phyloP scores from a whole-genome alignment of 2,113 vertebrate genomes.

The Myrmecobius fasciatus region DNA sequence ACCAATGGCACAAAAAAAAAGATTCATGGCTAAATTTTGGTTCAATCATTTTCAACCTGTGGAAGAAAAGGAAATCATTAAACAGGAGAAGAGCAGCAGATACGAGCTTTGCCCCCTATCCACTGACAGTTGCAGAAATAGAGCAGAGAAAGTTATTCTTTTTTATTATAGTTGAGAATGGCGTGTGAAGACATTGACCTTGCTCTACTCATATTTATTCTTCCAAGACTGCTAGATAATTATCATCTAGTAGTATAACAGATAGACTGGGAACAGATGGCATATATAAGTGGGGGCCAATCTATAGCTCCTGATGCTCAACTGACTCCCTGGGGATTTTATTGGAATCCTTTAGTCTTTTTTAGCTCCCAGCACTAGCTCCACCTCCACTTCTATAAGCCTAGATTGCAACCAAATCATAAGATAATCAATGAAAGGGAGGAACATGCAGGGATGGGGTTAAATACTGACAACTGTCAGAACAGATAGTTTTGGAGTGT shows the following conservation, averaged over 20 bases:
- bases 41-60: not conserved
- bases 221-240: not conserved
- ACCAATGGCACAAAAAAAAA: not conserved
- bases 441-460: not conserved
- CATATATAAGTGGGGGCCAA: not conserved
- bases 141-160: not conserved
- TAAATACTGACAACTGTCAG: not conserved
- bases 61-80: not conserved
- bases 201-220: not conserved
- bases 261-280: not conserved
- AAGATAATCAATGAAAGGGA: not conserved
- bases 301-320: not conserved
- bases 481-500: not conserved
- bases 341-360: not conserved
- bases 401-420: not conserved
- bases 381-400: not conserved
- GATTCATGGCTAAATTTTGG: not conserved
- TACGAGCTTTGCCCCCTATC: not conserved
- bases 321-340: not conserved
- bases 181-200: not conserved
- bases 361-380: not conserved
- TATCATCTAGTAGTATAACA: not conserved
- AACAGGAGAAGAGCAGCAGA: not conserved
- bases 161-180: not conserved
- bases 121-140: not conserved